phyloP scores from a whole-genome alignment of 2,113 vertebrate genomes.

The Neofelis nebulosa region DNA sequence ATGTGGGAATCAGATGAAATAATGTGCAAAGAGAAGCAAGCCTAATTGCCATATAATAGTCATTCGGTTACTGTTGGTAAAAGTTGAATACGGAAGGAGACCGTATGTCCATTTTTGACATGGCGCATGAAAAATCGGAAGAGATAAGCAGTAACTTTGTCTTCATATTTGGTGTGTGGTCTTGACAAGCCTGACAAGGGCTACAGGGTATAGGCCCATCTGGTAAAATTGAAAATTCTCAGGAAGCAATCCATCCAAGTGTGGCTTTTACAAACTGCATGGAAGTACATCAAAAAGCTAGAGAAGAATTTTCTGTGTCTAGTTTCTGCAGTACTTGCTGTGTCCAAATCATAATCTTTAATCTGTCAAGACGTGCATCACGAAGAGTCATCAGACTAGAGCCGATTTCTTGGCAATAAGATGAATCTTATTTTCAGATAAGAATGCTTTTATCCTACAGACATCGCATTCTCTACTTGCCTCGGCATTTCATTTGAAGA shows the following conservation, averaged over 20 bases:
- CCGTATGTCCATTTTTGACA: constrained; percentile 5
- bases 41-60: not conserved
- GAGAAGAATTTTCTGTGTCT: not conserved
- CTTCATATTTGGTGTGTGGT: constrained; percentile 4
- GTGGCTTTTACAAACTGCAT: not conserved
- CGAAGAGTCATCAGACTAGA: not conserved
- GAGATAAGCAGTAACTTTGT: not conserved
- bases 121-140: constrained; percentile 5
- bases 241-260: constrained; percentile 33
- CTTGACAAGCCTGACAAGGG: constrained; percentile 40
- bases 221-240: constrained; percentile 48
- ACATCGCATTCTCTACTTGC: not conserved
- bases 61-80: not conserved
- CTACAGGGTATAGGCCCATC: not conserved
- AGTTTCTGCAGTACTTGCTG: not conserved
- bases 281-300: constrained; percentile 33
- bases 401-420: not conserved
- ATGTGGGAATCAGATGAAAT: not conserved
- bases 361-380: not conserved
- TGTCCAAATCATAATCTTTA: not conserved
- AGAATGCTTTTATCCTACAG: not conserved
- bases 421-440: not conserved
- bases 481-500: not conserved
- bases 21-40: not conserved
- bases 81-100: not conserved